Conservation (phyloP, 2,888 invertebrate species). For the Eristalis pertinax region DNA sequence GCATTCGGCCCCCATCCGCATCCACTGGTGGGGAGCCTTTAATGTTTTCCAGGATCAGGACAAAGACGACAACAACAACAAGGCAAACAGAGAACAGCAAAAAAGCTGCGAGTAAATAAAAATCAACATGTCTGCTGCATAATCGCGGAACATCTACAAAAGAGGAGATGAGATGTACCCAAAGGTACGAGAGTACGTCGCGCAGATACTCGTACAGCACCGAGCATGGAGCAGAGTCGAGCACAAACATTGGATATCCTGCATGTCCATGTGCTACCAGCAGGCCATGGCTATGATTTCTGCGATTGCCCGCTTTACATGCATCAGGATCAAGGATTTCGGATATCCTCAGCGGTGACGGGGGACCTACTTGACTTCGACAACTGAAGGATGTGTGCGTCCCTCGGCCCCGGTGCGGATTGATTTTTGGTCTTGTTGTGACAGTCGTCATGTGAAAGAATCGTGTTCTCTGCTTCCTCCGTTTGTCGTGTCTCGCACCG, state of each 20-base stretch:
- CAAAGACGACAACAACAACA: constrained; percentile 37
- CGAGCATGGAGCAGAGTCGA: constrained; percentile 19
- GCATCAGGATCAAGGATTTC: constrained; percentile 29
- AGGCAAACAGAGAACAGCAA: constrained; percentile 7
- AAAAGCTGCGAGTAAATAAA: constrained; percentile 63
- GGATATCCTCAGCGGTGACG: neutral
- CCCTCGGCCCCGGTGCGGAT: constrained; percentile 51
- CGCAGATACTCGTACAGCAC: constrained; percentile 3
- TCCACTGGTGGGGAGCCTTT: constrained; percentile 14
- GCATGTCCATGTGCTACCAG: constrained; percentile 60
- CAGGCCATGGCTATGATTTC: constrained; percentile 25
- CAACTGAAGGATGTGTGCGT: constrained; percentile 32
- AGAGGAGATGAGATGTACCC: constrained; percentile 40
- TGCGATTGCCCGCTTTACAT: constrained; percentile 44
- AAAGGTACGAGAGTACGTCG: constrained; percentile 1
- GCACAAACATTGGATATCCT: neutral
- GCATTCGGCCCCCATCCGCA: constrained; percentile 25
- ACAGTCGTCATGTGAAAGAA: constrained; percentile 25
- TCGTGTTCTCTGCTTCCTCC: neutral
- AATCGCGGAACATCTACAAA: constrained; percentile 68
- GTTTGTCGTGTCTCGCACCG: neutral
- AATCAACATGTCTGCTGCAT: constrained; percentile 71
- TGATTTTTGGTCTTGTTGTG: constrained; percentile 65
- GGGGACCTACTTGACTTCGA: constrained; percentile 43
- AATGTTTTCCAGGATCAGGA: constrained; percentile 41